Percentiles rank a stretch among this genome's conserved stretches.
These are phyloP conservation scores for Antedon mediterranea DNA, from an alignment of 53 echinoderm and acorn worm species.

Conservation along the genomic window DNA sequence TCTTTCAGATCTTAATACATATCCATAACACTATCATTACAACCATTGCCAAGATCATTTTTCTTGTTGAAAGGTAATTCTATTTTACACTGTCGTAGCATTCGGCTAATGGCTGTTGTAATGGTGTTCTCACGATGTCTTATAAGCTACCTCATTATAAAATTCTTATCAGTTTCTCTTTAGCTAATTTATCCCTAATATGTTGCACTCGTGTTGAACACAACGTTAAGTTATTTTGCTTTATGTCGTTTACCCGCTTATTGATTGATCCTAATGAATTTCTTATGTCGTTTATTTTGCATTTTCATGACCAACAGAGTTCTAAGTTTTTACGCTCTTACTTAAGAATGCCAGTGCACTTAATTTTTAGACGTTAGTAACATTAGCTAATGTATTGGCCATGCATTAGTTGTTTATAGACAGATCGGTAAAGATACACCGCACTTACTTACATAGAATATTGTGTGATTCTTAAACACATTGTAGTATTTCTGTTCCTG, in stretches of 20 bases:
- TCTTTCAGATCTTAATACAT: background rate
- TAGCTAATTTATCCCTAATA: background rate
- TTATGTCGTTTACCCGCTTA: background rate
- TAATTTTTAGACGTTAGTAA: background rate
- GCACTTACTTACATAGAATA: background rate
- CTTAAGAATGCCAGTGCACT: background rate
- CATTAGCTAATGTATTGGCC: background rate
- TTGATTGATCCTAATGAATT: background rate
- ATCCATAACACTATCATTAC: background rate
- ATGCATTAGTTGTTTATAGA: background rate
- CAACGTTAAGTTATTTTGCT: constrained; percentile 1
- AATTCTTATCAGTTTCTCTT: background rate
- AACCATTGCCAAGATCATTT: background rate
- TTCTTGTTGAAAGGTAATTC: background rate
- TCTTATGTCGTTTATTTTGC: background rate
- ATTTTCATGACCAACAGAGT: background rate
- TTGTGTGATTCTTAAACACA: background rate
- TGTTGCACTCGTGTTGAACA: background rate
- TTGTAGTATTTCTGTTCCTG: background rate
- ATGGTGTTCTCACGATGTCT: no score
- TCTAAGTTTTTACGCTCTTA: background rate
- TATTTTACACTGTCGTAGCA: background rate
- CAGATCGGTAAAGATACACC: background rate
- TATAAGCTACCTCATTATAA: background rate
- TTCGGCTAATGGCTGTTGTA: background rate